Evolutionary conservation across 2,797 vertebrate species (phyloP).

Genomic region (Rhyacichthys aspro): DNA sequence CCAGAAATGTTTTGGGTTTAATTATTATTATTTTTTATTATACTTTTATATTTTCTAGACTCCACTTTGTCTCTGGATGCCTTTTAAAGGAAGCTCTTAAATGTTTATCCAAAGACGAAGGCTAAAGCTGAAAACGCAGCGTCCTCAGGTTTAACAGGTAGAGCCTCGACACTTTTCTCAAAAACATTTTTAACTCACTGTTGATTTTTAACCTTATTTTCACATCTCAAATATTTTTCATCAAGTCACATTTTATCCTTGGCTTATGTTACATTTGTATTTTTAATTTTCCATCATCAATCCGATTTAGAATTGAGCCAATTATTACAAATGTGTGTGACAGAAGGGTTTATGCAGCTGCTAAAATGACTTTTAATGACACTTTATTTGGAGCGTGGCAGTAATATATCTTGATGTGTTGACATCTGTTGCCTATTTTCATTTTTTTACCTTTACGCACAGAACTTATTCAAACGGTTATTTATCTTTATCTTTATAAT

Average conservation of each 20-base stretch:
- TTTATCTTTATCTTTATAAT: too few species aligned
- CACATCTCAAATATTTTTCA: background rate
- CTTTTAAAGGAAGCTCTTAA: too few species aligned
- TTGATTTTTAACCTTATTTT: background rate
- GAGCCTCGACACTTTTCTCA: too few species aligned
- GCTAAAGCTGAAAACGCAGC: background rate
- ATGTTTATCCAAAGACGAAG: background rate
- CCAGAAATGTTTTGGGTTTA: background rate
- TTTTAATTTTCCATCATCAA: too few species aligned
- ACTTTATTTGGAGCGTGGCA: background rate
- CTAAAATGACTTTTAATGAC: background rate
- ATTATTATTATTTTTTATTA: background rate
- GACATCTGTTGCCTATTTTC: background rate
- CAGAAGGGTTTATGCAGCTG: background rate
- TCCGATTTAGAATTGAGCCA: background rate
- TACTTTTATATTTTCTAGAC: slow-evolving; percentile 10
- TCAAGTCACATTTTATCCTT: background rate
- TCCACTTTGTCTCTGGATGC: slow-evolving; percentile 2
- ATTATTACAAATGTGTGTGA: background rate
- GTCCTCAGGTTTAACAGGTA: background rate
- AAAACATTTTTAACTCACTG: too few species aligned
- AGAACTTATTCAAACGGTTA: background rate
- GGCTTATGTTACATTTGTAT: too few species aligned
- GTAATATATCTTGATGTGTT: background rate
- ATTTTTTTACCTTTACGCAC: background rate